Base-by-base conservation (phyloP, 2,113 vertebrate genomes). In the Saccopteryx bilineata region DNA sequence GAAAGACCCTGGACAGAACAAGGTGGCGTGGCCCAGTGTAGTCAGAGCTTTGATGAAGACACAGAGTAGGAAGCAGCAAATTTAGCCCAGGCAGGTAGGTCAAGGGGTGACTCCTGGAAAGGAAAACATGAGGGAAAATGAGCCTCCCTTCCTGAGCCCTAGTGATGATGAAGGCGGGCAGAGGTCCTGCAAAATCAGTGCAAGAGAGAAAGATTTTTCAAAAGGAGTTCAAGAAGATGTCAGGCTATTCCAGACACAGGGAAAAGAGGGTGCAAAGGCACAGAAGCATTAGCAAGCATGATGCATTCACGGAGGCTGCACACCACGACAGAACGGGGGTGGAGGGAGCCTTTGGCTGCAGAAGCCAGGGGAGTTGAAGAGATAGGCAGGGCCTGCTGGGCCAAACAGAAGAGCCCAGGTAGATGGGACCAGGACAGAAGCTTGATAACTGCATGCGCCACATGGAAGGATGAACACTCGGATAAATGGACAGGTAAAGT, bases 81-180 rank as follows among this genome's bases (percentile, higher is more conserved):
- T n/a, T 66, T 81, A 87, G 94, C 58, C 69, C 66, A 31, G 61
- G 71, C 60, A 91, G 80, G 56, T 7, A 19, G 83, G 24, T 26
- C 10, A 5, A 48, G 58, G 23, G 23, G 58, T 31, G 24, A 50
- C 18, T 82, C 80, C 65, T 46, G 9, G 68, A 72, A 19, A 19
- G 71, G 10, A 23, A 54, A 87, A 15, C 74, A 56, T 10, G 31
- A 71, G 71, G 75, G 52, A 54, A 72, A 63, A 87, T 9, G 10
- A 94, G 65, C 31, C 78, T 94, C 88, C 87, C 80, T 75, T 88
- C 91, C 91, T 82, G 58, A 85, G 15, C 81, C 76, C 72, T 33
- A 12, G 66, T 61, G 60, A 78, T 76, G 54, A 79, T 26, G 6
- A 50, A 72, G 71, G 33, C 61, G 68, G 92, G 39, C 54, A 46